Percentiles rank a stretch among this genome's conserved stretches.
Conservation (phyloP, 2,888 invertebrate genomes). For the Schizaphis graminum region DNA sequence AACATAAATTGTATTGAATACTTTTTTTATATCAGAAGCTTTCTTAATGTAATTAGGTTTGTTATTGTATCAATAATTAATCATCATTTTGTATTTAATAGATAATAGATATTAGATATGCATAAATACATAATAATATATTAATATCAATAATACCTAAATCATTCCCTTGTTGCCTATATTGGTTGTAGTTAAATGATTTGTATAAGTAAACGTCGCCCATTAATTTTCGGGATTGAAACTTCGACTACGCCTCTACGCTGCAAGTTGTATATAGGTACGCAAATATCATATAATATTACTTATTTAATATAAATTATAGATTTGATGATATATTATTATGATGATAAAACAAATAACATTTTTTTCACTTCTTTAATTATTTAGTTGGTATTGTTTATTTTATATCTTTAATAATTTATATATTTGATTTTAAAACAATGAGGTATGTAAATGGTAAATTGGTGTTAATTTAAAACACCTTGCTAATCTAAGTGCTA, state of each 20-base stretch:
- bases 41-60: neutral
- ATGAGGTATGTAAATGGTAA: neutral
- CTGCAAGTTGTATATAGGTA: neutral
- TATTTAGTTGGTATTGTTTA: neutral
- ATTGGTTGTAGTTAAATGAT: neutral
- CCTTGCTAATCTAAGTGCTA: neutral
- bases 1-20: neutral
- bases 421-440: neutral
- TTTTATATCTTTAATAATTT: neutral
- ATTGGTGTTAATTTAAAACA: neutral
- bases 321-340: too few species aligned
- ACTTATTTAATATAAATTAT: neutral
- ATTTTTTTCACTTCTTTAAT: neutral
- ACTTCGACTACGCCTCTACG: neutral
- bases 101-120: too few species aligned
- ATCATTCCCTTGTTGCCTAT: neutral
- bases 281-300: neutral
- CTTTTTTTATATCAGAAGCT: neutral
- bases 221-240: neutral
- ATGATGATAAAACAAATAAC: neutral
- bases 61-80: neutral
- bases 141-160: neutral
- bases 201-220: neutral
- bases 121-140: neutral
- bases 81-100: neutral